Percentiles rank a stretch among this genome's conserved stretches.
Evolutionary conservation across 53 echinoderm and acorn worm species (phyloP).

Genomic region (Hippasteria phrygiana): DNA sequence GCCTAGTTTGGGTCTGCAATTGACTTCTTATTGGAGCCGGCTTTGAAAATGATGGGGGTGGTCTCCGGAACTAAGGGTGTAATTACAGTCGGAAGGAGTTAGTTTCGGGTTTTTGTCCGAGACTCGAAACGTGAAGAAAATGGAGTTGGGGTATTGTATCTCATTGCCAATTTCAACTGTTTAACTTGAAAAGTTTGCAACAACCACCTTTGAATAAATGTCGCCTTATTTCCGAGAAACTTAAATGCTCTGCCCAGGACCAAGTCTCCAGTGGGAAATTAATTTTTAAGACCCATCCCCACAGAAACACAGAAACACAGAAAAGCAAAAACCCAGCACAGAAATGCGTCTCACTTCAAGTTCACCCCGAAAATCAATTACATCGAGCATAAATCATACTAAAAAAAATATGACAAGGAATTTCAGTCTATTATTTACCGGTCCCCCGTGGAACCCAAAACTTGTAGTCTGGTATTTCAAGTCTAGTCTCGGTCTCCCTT

Average conservation of each 20-base stretch:
- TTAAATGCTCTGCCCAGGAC: background rate
- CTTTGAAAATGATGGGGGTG: background rate
- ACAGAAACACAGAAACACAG: background rate
- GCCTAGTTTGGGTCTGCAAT: background rate
- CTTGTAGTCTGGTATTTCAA: constrained; percentile 1
- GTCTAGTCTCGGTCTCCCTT: constrained; percentile 20
- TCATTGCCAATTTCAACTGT: background rate
- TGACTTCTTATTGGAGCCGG: background rate
- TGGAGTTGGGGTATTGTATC: no score
- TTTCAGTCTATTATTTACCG: background rate
- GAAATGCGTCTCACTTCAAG: background rate
- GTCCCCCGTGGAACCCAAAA: background rate
- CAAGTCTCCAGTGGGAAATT: background rate
- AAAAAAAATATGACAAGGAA: background rate
- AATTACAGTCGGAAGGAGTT: constrained; percentile 17
- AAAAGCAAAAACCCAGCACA: background rate
- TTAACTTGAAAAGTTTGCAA: background rate
- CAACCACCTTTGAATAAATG: no score
- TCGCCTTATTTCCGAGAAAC: constrained; percentile 27
- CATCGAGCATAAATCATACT: background rate
- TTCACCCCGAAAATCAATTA: background rate
- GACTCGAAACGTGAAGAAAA: background rate
- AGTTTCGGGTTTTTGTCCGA: background rate
- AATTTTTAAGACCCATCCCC: background rate
- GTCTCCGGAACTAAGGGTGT: background rate